phyloP scores from a whole-genome alignment of 2,888 invertebrate species.

The Apotomis capreana region DNA sequence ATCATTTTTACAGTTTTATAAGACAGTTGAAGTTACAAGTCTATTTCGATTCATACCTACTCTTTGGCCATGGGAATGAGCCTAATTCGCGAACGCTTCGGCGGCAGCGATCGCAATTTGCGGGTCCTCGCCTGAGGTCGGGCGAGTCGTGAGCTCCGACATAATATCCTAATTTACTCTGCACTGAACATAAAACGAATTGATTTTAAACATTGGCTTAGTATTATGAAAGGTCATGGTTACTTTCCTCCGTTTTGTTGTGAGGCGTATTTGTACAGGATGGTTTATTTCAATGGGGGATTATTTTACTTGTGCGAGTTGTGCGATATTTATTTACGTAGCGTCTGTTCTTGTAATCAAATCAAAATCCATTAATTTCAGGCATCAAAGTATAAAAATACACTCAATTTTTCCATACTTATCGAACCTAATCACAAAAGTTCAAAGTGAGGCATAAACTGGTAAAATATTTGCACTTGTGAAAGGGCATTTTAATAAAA shows the following conservation, averaged over 20 bases:
- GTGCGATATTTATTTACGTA: no score
- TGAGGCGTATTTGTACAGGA: background rate
- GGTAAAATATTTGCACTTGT: background rate
- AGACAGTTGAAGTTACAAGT: background rate
- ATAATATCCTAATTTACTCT: slow-evolving; percentile 45
- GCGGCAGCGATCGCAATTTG: slow-evolving; percentile 19
- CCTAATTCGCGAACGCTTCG: slow-evolving; percentile 37
- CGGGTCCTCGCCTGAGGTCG: slow-evolving; percentile 54
- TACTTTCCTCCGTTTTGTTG: slow-evolving; percentile 52
- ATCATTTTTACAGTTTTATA: no score
- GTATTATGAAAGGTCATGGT: slow-evolving; percentile 58
- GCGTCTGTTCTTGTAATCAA: no score
- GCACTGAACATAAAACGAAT: slow-evolving; percentile 47
- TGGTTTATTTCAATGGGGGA: background rate
- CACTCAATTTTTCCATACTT: no score
- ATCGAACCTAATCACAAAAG: no score
- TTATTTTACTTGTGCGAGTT: background rate
- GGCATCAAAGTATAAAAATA: no score
- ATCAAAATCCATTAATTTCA: no score
- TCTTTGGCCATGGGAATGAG: slow-evolving; percentile 20
- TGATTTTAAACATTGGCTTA: slow-evolving; percentile 51
- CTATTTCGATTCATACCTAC: background rate
- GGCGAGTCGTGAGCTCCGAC: slow-evolving; percentile 54
- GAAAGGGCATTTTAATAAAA: background rate
- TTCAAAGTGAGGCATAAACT: background rate